Conservation (phyloP, 2,113 vertebrate species). For the Stercorarius parasiticus region DNA sequence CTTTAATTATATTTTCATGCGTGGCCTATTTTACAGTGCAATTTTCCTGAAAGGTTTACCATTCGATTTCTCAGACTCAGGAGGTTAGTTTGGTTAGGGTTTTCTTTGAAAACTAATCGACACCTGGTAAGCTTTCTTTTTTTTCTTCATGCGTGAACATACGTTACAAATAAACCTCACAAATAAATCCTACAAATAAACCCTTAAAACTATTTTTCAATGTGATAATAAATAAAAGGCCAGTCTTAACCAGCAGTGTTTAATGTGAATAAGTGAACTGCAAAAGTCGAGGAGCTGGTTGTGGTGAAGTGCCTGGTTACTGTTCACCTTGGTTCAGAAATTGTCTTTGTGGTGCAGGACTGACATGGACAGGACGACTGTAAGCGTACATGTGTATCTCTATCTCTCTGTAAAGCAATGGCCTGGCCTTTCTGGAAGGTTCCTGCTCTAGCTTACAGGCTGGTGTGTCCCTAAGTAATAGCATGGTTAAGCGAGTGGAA, state of each 20-base stretch:
- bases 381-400: neutral
- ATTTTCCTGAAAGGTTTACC: constrained; percentile 41
- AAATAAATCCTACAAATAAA: neutral
- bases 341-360: neutral
- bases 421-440: neutral
- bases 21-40: constrained; percentile 30
- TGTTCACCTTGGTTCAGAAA: neutral
- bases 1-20: constrained; percentile 22
- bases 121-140: neutral
- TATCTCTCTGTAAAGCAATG: neutral
- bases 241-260: neutral
- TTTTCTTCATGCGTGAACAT: neutral
- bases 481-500: neutral
- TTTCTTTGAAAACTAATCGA: constrained; percentile 18
- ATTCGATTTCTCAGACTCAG: constrained; percentile 28
- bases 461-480: neutral
- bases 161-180: neutral
- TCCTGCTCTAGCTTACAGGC: neutral
- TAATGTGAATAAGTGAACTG: neutral
- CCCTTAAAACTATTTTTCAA: neutral
- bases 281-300: neutral
- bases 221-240: neutral
- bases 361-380: neutral
- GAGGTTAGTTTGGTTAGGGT: neutral
- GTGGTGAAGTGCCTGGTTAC: neutral